phyloP scores from a whole-genome alignment of 1,140 invertebrate genomes.

The Zaprionus taronus region DNA sequence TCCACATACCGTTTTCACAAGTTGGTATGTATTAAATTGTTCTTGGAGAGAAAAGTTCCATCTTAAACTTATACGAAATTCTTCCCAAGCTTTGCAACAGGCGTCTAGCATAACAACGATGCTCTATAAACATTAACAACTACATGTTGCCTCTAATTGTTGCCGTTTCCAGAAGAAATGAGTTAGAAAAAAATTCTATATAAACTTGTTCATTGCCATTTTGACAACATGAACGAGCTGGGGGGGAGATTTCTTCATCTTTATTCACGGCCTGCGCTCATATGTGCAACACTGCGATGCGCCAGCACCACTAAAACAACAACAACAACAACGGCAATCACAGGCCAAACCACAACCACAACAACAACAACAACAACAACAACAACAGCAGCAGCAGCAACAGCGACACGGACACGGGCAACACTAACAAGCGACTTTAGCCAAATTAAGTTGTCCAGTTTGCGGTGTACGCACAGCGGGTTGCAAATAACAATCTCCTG shows the following conservation, averaged over 20 bases:
- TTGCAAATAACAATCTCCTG: constrained; percentile 81
- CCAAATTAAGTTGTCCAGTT: constrained; percentile 82
- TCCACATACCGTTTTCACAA: no score
- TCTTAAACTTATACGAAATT: background rate
- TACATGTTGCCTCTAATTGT: constrained; percentile 70
- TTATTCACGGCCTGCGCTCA: constrained; percentile 65
- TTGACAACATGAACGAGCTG: constrained; percentile 34
- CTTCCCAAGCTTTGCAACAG: constrained; percentile 12
- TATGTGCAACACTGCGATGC: constrained; percentile 48
- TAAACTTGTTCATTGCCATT: constrained; percentile 60
- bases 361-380: constrained; percentile 32
- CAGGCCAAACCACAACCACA: constrained; percentile 48
- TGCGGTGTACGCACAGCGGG: constrained; percentile 80
- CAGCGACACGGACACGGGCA: constrained; percentile 45
- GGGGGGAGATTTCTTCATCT: constrained; percentile 60
- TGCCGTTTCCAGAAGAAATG: constrained; percentile 40
- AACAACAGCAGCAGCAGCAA: constrained; percentile 24
- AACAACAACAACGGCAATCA: constrained; percentile 48
- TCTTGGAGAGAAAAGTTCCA: background rate
- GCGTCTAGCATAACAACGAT: constrained; percentile 8
- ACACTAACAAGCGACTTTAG: constrained; percentile 82
- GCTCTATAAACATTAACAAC: constrained; percentile 36
- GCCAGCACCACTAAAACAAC: constrained; percentile 55
- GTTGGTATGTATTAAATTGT: background rate
- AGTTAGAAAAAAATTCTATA: constrained; percentile 33